Base-by-base conservation (phyloP, 2,113 vertebrate genomes). In the Hystrix brachyura region DNA sequence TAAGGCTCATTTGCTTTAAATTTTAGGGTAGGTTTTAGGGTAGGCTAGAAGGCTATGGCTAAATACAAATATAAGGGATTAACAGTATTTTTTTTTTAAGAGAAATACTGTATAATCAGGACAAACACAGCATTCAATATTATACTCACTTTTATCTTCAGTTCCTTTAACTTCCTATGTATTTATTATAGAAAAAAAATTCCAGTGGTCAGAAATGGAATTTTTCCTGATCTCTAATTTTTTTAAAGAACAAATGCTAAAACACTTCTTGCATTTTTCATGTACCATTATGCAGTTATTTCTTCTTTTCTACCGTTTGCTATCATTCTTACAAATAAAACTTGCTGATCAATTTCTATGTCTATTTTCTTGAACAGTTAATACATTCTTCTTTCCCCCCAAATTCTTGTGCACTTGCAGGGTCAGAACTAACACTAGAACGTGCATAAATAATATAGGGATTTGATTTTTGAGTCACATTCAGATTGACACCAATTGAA, bases 401-500 rank as follows among this genome's bases (percentile, higher is more conserved):
- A 65, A 53, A 67, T 92, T 55, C 34, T 6, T 53, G 13, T 46
- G 1, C 7, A 64, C 79, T 32, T 85, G 15, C 5, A 64, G 19
- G 7, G 62, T 86, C 84, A 62, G 27, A 15, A 48, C 57, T 32
- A 83, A 57, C 38, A 88, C 3, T 78, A 51, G 1, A 53, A 81
- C 46, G 3, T 88, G 21, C 46, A 8, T 69, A 64, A 65, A 3
- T 90, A 93, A 38, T 69, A 12, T n/a, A 90, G 46, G 3, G n/a
- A 34, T n/a, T 87, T 95, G 19, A 87, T 93, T 81, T 95, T 46
- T 62, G 67, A 94, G 43, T 96, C 57, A 80, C 32, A 74, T 79
- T 95, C 69, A 82, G 34, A 93, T 71, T 59, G 43, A 7, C 18
- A 0, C 5, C 12, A 29, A 3, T 78, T 86, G 59, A 89, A 91